A percentile compares a stretch with the other conserved stretches of the same genome.
These are phyloP conservation scores for Kryptopterus vitreolus DNA, from an alignment of 2,797 vertebrate species.

Conservation along the genomic window DNA sequence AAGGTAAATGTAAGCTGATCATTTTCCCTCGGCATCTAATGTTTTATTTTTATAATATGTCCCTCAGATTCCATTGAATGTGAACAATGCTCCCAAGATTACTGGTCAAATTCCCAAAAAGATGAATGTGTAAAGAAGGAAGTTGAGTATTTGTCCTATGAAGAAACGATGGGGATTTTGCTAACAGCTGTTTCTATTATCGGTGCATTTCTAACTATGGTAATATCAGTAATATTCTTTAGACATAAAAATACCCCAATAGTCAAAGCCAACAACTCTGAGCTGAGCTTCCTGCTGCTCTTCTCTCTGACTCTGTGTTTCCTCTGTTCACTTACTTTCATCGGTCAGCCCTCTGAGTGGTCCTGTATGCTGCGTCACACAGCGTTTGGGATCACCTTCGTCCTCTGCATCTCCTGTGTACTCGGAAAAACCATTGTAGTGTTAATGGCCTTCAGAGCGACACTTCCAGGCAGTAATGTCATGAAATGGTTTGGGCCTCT, in stretches of 20 bases:
- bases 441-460: constrained; percentile 33
- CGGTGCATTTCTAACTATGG: constrained; percentile 18
- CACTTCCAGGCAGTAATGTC: constrained; percentile 26
- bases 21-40: background rate
- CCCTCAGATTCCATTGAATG: constrained; percentile 19
- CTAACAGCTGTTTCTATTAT: constrained; percentile 17
- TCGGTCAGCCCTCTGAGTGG: constrained; percentile 24
- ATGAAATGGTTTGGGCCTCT: constrained; percentile 35
- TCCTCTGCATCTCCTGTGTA: constrained; percentile 25
- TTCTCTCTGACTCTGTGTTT: constrained; percentile 24
- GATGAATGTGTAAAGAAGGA: constrained; percentile 30
- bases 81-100: constrained; percentile 32
- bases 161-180: constrained; percentile 37
- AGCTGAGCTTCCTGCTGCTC: constrained; percentile 26
- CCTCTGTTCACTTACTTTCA: constrained; percentile 27
- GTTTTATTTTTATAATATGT: background rate
- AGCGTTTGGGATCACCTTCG: constrained; percentile 24
- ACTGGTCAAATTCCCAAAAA: constrained; percentile 33
- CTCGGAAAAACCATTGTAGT: constrained; percentile 32
- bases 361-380: constrained; percentile 29
- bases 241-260: constrained; percentile 23
- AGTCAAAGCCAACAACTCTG: constrained; percentile 29
- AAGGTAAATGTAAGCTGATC: background rate
- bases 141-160: constrained; percentile 34
- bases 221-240: constrained; percentile 30